Conservation (phyloP, 2,888 invertebrate genomes). For the Pristionchus maxplancki region DNA sequence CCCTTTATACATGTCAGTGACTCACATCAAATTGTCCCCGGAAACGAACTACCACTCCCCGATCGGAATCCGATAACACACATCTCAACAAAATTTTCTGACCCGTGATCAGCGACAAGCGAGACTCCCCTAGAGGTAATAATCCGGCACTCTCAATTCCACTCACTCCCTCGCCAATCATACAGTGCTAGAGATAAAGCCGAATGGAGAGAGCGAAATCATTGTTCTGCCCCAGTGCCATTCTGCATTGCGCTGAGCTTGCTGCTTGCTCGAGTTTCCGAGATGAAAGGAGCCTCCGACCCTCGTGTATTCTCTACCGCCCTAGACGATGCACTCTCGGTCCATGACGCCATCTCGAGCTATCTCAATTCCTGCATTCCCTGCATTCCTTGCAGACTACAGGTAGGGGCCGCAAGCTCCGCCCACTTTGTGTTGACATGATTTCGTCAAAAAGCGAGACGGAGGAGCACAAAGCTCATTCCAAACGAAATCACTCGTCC, state of each 20-base stretch:
- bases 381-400: neutral
- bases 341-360: neutral
- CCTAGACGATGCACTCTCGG: neutral
- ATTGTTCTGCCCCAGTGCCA: neutral
- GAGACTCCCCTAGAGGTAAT: neutral
- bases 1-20: neutral
- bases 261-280: neutral
- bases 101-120: neutral
- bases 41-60: slow-evolving; percentile 36
- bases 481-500: no score
- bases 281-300: slow-evolving; percentile 36
- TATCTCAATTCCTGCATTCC: neutral
- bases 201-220: neutral
- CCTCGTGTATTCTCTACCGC: neutral
- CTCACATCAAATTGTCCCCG: slow-evolving; percentile 6
- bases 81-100: neutral
- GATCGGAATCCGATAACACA: neutral
- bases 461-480: no score
- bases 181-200: neutral
- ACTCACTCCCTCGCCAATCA: neutral
- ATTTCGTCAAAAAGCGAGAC: no score
- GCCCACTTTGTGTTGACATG: no score
- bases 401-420: no score
- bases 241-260: slow-evolving; percentile 15
- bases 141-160: neutral